Evolutionary conservation across 2,113 vertebrate genomes (phyloP).

Genomic region (Peromyscus polionotus): DNA sequence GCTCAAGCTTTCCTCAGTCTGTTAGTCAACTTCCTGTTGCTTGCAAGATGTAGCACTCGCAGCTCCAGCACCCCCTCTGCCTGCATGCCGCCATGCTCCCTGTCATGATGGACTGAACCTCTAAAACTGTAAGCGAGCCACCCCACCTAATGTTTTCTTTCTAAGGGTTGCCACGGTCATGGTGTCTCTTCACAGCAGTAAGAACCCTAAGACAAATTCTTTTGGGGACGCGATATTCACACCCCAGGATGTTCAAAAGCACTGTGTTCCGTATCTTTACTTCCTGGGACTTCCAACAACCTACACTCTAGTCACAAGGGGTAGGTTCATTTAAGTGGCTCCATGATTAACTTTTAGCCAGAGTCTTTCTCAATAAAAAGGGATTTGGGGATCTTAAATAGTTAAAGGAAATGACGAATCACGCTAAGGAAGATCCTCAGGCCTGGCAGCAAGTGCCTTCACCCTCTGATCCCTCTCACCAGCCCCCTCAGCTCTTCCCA

Average conservation of each 20-base stretch:
- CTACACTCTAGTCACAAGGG: not conserved
- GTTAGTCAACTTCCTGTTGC: no score
- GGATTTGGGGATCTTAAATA: not conserved
- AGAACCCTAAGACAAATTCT: no score
- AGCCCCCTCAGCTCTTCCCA: not conserved
- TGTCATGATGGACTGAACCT: no score
- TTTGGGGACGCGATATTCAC: constrained; percentile 15
- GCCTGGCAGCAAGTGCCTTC: not conserved
- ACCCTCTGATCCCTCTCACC: not conserved
- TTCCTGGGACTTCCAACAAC: not conserved
- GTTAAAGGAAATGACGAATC: constrained; percentile 4
- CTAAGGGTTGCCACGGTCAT: no score
- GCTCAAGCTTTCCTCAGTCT: no score
- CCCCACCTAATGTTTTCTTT: no score
- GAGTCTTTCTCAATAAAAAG: not conserved
- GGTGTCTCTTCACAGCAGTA: no score
- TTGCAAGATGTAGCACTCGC: no score
- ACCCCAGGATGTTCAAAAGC: constrained; percentile 11
- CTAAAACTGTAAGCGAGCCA: no score
- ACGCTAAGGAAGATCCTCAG: not conserved
- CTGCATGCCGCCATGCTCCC: not conserved
- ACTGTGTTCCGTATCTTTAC: not conserved
- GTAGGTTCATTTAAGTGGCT: not conserved
- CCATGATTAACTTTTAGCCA: not conserved
- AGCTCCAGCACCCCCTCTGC: not conserved